Conservation (phyloP, 2,113 vertebrate genomes). For the Dendropsophus ebraccatus region DNA sequence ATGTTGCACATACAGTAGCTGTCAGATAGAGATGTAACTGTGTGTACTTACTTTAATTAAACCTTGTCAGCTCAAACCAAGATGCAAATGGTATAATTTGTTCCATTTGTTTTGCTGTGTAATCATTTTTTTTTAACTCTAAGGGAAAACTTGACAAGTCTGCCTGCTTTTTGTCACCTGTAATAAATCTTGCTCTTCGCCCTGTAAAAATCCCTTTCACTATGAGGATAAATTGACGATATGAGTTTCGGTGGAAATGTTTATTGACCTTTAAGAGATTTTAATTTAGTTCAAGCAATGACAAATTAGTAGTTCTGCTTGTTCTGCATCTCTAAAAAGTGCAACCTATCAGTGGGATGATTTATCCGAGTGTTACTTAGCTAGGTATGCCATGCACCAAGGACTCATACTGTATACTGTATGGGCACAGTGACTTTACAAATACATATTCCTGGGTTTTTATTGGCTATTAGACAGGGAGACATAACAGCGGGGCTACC, state of each 20-base stretch:
- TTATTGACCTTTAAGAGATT: constrained; percentile 48
- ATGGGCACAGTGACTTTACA: neutral
- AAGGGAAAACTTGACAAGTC: constrained; percentile 25
- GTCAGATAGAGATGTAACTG: constrained; percentile 1
- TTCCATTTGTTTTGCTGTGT: constrained; percentile 23
- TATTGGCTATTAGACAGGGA: neutral
- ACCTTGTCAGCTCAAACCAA: constrained; percentile 4
- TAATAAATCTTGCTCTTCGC: constrained; percentile 34
- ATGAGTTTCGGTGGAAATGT: constrained; percentile 16
- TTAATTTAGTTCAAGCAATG: constrained; percentile 42
- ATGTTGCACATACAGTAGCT: neutral
- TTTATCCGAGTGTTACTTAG: neutral
- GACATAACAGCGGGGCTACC: neutral
- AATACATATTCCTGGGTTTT: neutral
- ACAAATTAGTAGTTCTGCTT: constrained; percentile 34
- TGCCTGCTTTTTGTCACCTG: constrained; percentile 26
- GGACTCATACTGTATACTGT: no score
- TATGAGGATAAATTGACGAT: constrained; percentile 32
- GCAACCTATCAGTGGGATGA: constrained; percentile 10
- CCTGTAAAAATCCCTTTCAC: constrained; percentile 31
- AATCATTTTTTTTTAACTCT: constrained; percentile 29
- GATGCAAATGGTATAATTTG: constrained; percentile 27
- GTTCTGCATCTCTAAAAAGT: constrained; percentile 7
- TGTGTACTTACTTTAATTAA: constrained; percentile 22
- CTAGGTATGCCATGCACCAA: no score